Evolutionary conservation across 92 coral and sea anemone genomes (phyloP), one percentile per base, ranked within the genome.

Genomic region (Ricordea florida): DNA sequence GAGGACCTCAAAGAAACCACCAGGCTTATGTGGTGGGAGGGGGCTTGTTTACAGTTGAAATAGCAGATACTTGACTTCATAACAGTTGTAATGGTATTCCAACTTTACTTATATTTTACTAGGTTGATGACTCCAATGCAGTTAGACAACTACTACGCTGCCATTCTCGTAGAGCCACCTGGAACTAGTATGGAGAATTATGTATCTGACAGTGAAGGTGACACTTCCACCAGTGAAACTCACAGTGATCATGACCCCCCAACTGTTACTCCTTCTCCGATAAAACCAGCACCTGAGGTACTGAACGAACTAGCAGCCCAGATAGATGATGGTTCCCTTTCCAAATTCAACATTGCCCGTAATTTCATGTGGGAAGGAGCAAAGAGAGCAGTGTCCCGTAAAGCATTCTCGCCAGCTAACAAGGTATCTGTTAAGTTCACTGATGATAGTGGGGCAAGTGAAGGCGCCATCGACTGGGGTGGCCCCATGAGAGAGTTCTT

Each of bases 351-450:
- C 57, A 74, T 81, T 53, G 72, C 89, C 22, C 81, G 93, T 60
- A 83, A 74, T 60, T 70, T 57, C 64, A 59, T 87, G 33, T 87
- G 93, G 90, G 94, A 85, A 70, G 94, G 90, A 34, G 82, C 85
- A 37, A 73, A 79, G 73, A 72, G 90, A 66, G 90, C 84, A 38
- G 59, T 85, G 43, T 57, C 70, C 38, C 69, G 87, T 25, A 87
- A 87, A 68, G n/a, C 63, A 42, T 83, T 67, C 55, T 81, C 85
- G n/a, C 88, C 89, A 41, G 65, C 76, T 48, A 66, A 86, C 76
- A 87, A 76, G 42, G 52, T 82, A 22, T 80, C 90, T 17, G 91
- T 89, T 4, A 85, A 89, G 55, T 89, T 89, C 73, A 85, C 91
- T 5, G 92, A 89, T 70, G 90, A 84, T 36, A 22, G 31, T 72